phyloP scores from a whole-genome alignment of 2,888 invertebrate species.

The Machimus atricapillus region DNA sequence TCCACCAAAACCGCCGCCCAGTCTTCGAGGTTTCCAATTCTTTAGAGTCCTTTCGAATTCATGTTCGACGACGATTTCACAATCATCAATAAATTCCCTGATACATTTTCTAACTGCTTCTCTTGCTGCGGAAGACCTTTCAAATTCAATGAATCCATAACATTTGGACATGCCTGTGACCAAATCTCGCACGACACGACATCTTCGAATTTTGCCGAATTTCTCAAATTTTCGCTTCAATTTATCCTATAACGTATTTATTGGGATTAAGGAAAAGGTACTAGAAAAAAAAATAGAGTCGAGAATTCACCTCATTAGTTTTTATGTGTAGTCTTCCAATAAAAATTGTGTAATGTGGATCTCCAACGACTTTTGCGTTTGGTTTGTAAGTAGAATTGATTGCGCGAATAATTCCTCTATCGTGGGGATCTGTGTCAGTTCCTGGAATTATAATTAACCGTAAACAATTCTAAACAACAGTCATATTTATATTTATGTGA shows the following conservation, averaged over 20 bases:
- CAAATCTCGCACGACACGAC: slow-evolving; percentile 76
- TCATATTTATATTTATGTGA: too few relatives aligned
- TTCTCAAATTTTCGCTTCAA: slow-evolving; percentile 67
- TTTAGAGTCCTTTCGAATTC: slow-evolving; percentile 75
- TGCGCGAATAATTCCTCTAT: slow-evolving; percentile 77
- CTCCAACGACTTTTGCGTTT: slow-evolving; percentile 71
- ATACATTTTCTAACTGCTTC: slow-evolving; percentile 70
- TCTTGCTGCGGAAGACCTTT: slow-evolving; percentile 67
- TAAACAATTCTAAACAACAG: too few relatives aligned
- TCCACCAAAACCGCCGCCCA: slow-evolving; percentile 90
- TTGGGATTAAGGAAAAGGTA: not conserved
- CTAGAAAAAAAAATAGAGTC: not conserved
- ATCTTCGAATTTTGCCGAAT: slow-evolving; percentile 71
- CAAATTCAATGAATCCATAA: slow-evolving; percentile 87
- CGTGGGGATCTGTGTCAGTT: slow-evolving; percentile 83
- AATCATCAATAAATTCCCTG: slow-evolving; percentile 70
- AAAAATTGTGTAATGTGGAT: slow-evolving; percentile 77
- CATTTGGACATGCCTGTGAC: slow-evolving; percentile 84
- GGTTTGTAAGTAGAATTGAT: slow-evolving; percentile 71
- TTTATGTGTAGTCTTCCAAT: slow-evolving; percentile 75
- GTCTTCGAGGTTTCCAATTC: slow-evolving; percentile 84
- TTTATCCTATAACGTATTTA: slow-evolving; percentile 62
- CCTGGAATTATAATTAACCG: slow-evolving; percentile 54
- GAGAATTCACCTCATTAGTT: slow-evolving; percentile 66
- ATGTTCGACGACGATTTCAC: slow-evolving; percentile 76